Base-by-base conservation (phyloP, 1,140 invertebrate genomes). In the Achroia grisella region DNA sequence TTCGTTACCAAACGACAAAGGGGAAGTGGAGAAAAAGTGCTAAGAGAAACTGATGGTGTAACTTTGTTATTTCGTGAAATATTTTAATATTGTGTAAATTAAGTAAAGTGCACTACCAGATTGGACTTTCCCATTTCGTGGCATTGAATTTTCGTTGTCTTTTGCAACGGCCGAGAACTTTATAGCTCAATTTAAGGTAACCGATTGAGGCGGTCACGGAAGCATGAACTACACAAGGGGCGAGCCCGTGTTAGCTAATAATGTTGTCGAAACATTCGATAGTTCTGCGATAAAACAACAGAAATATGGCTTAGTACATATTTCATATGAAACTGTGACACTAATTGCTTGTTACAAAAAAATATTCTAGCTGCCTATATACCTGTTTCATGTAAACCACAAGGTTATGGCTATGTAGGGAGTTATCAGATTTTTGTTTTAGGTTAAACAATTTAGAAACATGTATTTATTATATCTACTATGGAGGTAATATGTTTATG, bases 131-230 rank as follows among this genome's bases (percentile, higher is more conserved):
- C 61, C 64, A 58, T 62, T 53, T 28, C 42, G 51, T 66, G 63
- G 61, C 70, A 75, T 73, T 74, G 71, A 69, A 56, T 68, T 67
- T 57, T 45, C 43, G 42, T 63, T 56, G 44, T 37, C 40, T 72
- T 63, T 65, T 61, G 69, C 56, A 71, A 72, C 39, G 50, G 39
- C 49, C 52, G 34, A 47, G 48, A 23, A 54, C 39, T 56, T 64
- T 64, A 59, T 59, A 60, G 53, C 52, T 48, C 42, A 45, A 43
- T 65, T 68, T 64, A 49, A 57, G 23, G 47, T 56, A 44, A 56
- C 57, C 48, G 62, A 64, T 13, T 41, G 48, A 39, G 39, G 48
- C 43, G 53, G 52, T 68, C 56, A 71, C 57, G 62, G 62, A 59
- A 67, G 57, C 73, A 61, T 74, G 62, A 71, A 71, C 55, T 62